Conservation (phyloP, 2,113 vertebrate species). For the Ovibos moschatus region DNA sequence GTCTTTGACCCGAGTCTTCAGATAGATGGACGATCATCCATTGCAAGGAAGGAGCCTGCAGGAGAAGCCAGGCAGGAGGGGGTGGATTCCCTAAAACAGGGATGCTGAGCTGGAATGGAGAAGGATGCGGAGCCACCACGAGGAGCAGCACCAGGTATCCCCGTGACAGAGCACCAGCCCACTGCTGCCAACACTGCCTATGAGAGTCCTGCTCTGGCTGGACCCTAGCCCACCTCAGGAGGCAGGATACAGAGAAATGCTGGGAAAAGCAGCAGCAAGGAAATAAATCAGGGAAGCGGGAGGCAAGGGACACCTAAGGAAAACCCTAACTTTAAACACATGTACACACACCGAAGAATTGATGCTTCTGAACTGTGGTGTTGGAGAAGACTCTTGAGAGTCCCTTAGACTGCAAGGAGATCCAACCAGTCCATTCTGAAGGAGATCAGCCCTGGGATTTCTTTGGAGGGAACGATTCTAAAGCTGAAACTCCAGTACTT, state of each 20-base stretch:
- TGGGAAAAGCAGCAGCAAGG: neutral
- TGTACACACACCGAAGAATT: fast-evolving
- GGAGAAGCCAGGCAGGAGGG: neutral
- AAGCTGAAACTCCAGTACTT: no score
- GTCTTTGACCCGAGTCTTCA: neutral
- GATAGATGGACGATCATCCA: neutral
- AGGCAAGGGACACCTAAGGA: neutral
- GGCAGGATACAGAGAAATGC: neutral
- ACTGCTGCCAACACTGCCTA: neutral
- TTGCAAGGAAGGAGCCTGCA: neutral
- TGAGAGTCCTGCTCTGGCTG: neutral
- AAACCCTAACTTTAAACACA: neutral
- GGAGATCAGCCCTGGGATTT: no score
- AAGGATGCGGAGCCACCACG: neutral
- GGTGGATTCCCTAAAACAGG: neutral
- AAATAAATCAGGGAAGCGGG: neutral
- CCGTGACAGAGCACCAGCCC: neutral
- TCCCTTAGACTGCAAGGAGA: no score
- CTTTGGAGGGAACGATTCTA: no score
- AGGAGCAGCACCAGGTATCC: neutral
- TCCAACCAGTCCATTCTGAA: no score
- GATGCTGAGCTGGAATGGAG: neutral
- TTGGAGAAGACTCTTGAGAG: no score
- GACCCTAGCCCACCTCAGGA: neutral
- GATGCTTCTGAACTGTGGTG: no score